Percentiles rank a stretch among this genome's conserved stretches.
Evolutionary conservation across 2,888 invertebrate species (phyloP).

Genomic region (Fragum fragum): DNA sequence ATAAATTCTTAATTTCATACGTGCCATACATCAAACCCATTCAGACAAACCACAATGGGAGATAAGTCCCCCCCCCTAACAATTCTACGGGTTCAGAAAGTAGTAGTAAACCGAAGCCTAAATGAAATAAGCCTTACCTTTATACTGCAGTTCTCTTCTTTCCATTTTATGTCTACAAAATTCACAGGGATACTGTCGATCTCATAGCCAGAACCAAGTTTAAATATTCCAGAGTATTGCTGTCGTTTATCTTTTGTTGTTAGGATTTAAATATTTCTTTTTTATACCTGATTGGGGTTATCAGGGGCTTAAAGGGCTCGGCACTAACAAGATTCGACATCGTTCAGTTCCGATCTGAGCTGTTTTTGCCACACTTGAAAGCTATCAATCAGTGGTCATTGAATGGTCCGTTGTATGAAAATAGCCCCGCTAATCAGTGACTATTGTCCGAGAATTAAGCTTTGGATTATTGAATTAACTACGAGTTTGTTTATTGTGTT

Average conservation of each 20-base stretch:
- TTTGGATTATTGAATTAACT: neutral
- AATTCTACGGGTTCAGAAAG: too few species aligned
- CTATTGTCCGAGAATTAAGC: neutral
- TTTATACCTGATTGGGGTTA: neutral
- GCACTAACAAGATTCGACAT: neutral
- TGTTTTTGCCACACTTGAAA: neutral
- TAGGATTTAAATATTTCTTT: slow-evolving; percentile 7
- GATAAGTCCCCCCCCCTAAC: too few species aligned
- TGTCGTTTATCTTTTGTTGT: neutral
- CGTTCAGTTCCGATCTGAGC: slow-evolving; percentile 9
- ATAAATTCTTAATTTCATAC: too few species aligned
- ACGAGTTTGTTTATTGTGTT: neutral
- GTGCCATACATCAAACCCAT: too few species aligned
- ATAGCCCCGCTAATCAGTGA: neutral
- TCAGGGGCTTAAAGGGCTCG: neutral
- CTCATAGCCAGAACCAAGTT: neutral
- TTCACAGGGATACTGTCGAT: neutral
- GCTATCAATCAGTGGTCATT: neutral
- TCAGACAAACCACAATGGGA: too few species aligned
- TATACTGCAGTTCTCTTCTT: neutral
- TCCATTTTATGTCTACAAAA: neutral
- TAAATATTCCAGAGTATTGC: neutral
- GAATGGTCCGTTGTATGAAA: neutral
- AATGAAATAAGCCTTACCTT: too few species aligned
- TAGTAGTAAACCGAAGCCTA: too few species aligned